Conservation (phyloP, 2,888 invertebrate species). For the Nomada fucata region DNA sequence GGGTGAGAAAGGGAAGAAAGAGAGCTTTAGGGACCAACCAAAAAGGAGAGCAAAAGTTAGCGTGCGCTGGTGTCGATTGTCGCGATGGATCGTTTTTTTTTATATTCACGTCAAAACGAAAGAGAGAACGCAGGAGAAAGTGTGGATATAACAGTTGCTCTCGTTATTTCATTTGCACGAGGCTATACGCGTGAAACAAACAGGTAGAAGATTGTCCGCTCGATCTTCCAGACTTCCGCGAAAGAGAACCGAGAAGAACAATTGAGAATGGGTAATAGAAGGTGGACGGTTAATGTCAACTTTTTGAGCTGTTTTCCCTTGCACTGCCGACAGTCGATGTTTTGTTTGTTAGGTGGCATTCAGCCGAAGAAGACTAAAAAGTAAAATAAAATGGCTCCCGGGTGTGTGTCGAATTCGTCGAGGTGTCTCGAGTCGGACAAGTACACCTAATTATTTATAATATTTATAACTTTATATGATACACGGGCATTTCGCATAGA, state of each 20-base stretch:
- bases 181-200: not conserved
- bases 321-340: conserved; percentile 52
- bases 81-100: conserved; percentile 75
- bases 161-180: conserved; percentile 20
- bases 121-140: conserved; percentile 43
- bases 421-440: conserved; percentile 54
- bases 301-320: conserved; percentile 20
- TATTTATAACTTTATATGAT: conserved; percentile 81
- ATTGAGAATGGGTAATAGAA: not conserved
- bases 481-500: conserved; percentile 80
- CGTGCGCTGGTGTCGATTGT: conserved; percentile 68
- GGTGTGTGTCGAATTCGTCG: conserved; percentile 45
- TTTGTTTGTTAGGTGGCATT: conserved; percentile 28
- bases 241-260: not conserved
- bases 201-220: not conserved
- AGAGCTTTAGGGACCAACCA: conserved; percentile 80
- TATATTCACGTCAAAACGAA: conserved; percentile 12
- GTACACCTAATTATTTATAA: conserved; percentile 79
- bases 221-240: conserved; percentile 20
- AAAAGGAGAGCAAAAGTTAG: conserved; percentile 48
- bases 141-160: conserved; percentile 60
- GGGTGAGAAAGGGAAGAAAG: conserved; percentile 43
- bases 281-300: conserved; percentile 1
- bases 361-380: conserved; percentile 20
- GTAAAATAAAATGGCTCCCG: conserved; percentile 28